Evolutionary conservation across 2,888 invertebrate genomes (phyloP), one percentile per base, ranked within the genome.

Genomic region (Nudaria mundana): DNA sequence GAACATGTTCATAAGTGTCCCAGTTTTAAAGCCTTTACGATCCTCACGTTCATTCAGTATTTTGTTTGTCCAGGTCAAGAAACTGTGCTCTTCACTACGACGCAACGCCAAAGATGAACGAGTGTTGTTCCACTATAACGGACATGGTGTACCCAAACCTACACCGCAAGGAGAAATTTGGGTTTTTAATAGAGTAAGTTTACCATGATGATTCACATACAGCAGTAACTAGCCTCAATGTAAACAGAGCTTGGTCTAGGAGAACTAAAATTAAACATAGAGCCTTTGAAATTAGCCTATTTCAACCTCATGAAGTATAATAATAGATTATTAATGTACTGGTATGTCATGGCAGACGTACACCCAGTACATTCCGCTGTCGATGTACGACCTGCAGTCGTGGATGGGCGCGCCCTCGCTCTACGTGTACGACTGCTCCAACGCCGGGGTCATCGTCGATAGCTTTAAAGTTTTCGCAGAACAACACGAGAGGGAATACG

Each of bases 381-480:
- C 98, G 37, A 94, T 99, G 57, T 99, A 97, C 83, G 99, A 99
- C 89, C 91, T 99, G 43, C 99, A 99, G 90, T 94, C 95, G 30
- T 99, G 99, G 99, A 98, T 99, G 98, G 98, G 98, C 38, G 95
- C 97, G 40, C 99, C 99, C 0, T 98, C 98, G 35, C 98, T 99
- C 51, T 99, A 98, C 86, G 98, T 99, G 13, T 99, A 98, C 83
- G 99, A 99, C 84, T 99, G 99, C 87, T 98, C 98, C 39, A 98
- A 97, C 89, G 99, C 99, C 8, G 99, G 98, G 44, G 95, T 97
- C 60, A 97, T 99, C 63, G 93, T 99, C 30, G 96, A 98, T 56
- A 94, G 94, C 41, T 97, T 97, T 82, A 93, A 94, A 68, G 92
- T 93, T 56, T 98, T 97, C 86, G 97, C 97, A 2, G 94, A 94